Evolutionary conservation across 2,888 invertebrate species (phyloP), one percentile per base, ranked within the genome.

Genomic region (Lithodes maja): DNA sequence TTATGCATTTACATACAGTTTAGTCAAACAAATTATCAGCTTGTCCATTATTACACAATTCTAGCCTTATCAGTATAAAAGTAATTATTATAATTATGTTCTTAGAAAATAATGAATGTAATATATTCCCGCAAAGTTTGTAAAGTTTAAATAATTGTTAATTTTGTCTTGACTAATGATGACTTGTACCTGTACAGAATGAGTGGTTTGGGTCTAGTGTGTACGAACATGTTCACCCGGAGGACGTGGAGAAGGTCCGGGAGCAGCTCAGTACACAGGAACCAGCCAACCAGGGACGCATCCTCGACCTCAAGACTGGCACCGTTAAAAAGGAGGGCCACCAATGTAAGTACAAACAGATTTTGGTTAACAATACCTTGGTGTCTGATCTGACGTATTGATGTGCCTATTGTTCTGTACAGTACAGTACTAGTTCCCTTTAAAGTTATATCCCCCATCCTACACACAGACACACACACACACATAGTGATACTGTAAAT

Each of bases 241-340:
- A 99, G 93, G 99, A 99, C 94, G 96, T 98, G 55, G 99, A 99
- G 93, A 95, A 95, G 93, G 92, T 92, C 53, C 95, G 99, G 75
- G 99, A 99, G 94, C 99, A 99, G 94, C 95, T 99, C 88, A 98
- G 98, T 91, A 99, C 99, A 0, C 98, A 98, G 93, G 99, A 99
- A 94, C 98, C 98, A 50, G 98, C 98, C 93, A 98, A 98, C 93
- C 97, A 97, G 0, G 99, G 99, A 5, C 96, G 99, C 89, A 98
- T 99, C 92, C 95, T 99, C 92, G 99, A 99, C 94, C 95, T 99
- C 86, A 99, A 99, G 95, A 99, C 99, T 85, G 99, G 99, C 89
- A 99, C 99, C 3, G 99, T 99, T 12, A 99, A 99, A 94, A 99
- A 99, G 94, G 99, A 99, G 94, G 99, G 99, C 0, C 98, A 99